Evolutionary conservation across 2,888 invertebrate genomes (phyloP).

Genomic region (Ophion obscuratus): DNA sequence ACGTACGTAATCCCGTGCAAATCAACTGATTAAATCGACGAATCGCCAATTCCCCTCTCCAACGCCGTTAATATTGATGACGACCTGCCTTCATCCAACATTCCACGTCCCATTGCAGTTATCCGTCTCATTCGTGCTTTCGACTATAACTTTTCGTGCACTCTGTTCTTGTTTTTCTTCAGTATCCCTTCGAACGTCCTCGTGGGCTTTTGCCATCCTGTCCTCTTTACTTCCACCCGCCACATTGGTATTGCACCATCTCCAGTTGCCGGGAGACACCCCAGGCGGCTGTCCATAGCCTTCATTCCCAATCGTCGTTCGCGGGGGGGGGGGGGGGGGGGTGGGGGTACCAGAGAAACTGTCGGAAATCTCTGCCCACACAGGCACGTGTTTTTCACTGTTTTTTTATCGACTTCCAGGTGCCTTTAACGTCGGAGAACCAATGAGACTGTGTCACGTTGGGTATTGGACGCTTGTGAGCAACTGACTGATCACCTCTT

Average conservation of each 20-base stretch:
- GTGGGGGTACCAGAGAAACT: not conserved
- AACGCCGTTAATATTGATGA: conserved; percentile 47
- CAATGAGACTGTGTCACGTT: not conserved
- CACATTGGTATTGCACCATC: not conserved
- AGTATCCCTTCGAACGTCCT: not conserved
- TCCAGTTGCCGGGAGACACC: not conserved
- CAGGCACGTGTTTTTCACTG: not conserved
- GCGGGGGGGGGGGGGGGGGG: too few relatives aligned
- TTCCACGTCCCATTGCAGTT: not conserved
- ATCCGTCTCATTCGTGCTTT: not conserved
- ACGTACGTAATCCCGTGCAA: not conserved
- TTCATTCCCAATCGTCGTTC: not conserved
- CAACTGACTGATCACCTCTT: too few relatives aligned
- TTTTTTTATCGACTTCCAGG: not conserved
- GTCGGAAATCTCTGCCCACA: not conserved
- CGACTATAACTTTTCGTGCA: not conserved
- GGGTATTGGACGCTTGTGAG: too few relatives aligned
- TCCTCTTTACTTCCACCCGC: not conserved
- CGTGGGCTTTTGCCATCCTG: not conserved
- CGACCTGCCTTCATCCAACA: not conserved
- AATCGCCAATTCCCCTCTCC: conserved; percentile 41
- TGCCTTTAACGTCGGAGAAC: not conserved
- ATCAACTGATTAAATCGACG: conserved; percentile 47
- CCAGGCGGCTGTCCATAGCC: not conserved
- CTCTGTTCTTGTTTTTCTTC: not conserved